Evolutionary conservation across 2,113 vertebrate species (phyloP), one percentile per base, ranked within the genome.

Genomic region (Ibidorhyncha struthersii): DNA sequence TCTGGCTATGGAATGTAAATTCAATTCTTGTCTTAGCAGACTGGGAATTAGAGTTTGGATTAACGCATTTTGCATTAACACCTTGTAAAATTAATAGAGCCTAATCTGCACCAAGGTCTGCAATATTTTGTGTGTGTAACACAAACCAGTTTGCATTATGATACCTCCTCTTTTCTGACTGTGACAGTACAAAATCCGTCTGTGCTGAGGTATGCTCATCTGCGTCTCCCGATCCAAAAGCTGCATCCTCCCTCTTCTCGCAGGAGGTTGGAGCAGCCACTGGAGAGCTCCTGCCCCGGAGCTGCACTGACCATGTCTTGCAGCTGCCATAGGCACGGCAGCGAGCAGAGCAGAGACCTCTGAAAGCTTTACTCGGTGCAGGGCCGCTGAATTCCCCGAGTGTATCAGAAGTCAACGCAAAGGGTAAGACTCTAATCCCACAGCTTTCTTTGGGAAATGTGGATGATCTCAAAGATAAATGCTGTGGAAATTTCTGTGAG

Each of bases 221-320:
- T 83, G 25, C 4, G 2, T 21, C 21, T 56, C 47, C 65, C 19
- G 29, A 38, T 34, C 50, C 69, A 59, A n/a, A 86, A 80, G 19
- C 52, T 0, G 0, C 50, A 61, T 59, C 50, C 26, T 82, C 18
- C 4, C 8, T 29, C 36, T 26, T 70, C 43, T 66, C 3, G 1
- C 40, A 15, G 34, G 27, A 77, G 21, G 7, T 5, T 3, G 8
- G 6, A 87, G 49, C n/a, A 59, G 65, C 29, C 38, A 4, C 6
- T 4, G 4, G 19, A 43, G 20, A 30, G 23, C 14, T 6, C 10
- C 58, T 73, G 53, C 21, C 7, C 1, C 3, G 7, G 21, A 53
- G 34, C 34, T 36, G 30, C 32, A 5, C 40, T 50, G 32, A 30
- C 19, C 6, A 2, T 6, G 34, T 21, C 0, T 0, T 76, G 43